Conservation (phyloP, 2,113 vertebrate species). For the Protobothrops mucrosquamatus region DNA sequence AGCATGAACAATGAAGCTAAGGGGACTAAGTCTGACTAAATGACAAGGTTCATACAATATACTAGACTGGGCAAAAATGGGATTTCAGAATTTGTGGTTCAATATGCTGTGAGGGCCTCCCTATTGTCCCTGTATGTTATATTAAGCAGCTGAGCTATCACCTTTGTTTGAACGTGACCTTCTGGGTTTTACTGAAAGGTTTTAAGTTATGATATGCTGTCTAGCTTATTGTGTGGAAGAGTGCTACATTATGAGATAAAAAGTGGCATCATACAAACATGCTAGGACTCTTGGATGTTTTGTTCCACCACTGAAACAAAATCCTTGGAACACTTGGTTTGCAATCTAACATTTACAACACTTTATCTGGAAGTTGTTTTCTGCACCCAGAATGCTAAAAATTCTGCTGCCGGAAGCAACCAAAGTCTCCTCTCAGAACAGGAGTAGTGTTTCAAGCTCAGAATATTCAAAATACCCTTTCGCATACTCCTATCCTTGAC, state of each 20-base stretch:
- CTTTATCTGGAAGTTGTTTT: not conserved
- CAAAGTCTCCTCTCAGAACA: too few relatives aligned
- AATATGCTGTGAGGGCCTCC: not conserved
- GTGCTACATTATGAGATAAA: not conserved
- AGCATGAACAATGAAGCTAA: not conserved
- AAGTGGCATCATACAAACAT: not conserved
- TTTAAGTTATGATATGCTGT: not conserved
- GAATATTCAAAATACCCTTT: too few relatives aligned
- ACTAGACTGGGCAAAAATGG: not conserved
- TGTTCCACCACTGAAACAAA: not conserved
- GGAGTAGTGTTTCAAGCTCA: too few relatives aligned
- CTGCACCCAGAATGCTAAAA: too few relatives aligned
- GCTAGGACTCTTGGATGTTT: not conserved
- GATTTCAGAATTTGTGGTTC: not conserved
- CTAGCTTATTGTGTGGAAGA: not conserved
- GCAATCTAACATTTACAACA: not conserved
- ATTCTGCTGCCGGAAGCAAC: too few relatives aligned
- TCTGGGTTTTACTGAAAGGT: not conserved
- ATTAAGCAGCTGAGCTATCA: not conserved
- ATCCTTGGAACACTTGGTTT: not conserved
- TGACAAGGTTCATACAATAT: not conserved
- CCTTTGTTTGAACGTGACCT: not conserved
- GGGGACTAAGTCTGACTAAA: not conserved
- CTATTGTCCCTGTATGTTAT: not conserved
- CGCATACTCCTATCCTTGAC: too few relatives aligned